A percentile compares a stretch with the other conserved stretches of the same genome.
These are phyloP conservation scores for Cephalotes varians DNA, from an alignment of 2,888 invertebrate species.

Conservation along the genomic window DNA sequence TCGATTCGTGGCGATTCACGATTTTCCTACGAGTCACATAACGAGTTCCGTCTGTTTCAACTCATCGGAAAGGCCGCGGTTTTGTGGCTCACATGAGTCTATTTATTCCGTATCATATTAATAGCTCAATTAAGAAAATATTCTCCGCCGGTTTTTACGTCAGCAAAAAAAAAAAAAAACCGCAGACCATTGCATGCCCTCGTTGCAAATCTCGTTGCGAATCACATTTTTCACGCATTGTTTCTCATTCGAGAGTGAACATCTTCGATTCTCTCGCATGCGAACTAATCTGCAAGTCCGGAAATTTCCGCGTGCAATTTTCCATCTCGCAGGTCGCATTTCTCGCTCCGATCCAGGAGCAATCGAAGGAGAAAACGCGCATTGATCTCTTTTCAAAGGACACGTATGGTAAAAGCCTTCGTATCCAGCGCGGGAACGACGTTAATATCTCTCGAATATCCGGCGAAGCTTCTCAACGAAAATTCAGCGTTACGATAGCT, in stretches of 20 bases:
- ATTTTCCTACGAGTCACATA: constrained; percentile 20
- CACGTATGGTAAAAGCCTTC: constrained; percentile 16
- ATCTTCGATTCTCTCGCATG: neutral
- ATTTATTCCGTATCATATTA: constrained; percentile 18
- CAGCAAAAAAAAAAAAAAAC: neutral
- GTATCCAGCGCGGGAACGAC: constrained; percentile 8
- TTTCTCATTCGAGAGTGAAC: neutral
- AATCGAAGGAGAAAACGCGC: constrained; percentile 26
- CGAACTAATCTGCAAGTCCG: neutral
- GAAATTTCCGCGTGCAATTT: constrained; percentile 11
- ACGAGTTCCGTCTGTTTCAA: neutral
- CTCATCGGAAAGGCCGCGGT: constrained; percentile 18
- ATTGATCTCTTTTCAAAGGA: constrained; percentile 44
- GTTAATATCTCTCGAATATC: constrained; percentile 43
- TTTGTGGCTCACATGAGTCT: constrained; percentile 4
- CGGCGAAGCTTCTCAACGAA: constrained; percentile 9
- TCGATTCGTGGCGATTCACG: constrained; percentile 19
- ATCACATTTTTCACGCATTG: constrained; percentile 6
- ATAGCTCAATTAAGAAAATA: neutral
- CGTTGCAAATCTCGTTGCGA: neutral
- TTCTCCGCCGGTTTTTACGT: neutral
- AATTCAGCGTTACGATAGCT: constrained; percentile 17
- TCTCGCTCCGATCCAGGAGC: constrained; percentile 13
- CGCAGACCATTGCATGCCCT: neutral
- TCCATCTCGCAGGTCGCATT: constrained; percentile 35